Conservation (phyloP, 2,797 vertebrate genomes). For the Fringilla coelebs region DNA sequence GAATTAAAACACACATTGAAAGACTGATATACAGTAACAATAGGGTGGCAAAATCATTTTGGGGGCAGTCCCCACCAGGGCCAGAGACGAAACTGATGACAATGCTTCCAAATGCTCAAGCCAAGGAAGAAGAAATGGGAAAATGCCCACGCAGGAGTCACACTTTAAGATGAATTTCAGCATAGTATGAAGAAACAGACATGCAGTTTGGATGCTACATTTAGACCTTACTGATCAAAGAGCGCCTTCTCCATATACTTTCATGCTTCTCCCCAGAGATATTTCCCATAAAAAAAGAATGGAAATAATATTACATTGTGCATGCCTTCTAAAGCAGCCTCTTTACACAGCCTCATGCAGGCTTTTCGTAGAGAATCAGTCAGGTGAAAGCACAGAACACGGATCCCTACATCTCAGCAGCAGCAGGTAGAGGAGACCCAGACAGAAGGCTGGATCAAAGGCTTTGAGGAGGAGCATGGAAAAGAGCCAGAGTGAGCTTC, state of each 20-base stretch:
- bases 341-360: neutral
- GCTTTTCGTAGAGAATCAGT: neutral
- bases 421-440: slow-evolving; percentile 3
- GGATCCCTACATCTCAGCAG: neutral
- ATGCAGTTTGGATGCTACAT: slow-evolving; percentile 7
- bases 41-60: neutral
- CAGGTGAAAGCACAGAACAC: neutral
- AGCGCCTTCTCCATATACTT: neutral
- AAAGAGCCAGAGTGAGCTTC: neutral
- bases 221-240: slow-evolving; percentile 48
- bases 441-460: neutral
- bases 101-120: neutral
- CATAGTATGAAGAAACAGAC: neutral
- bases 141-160: neutral
- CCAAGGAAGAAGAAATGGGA: neutral
- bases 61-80: neutral
- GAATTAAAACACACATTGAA: neutral
- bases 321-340: slow-evolving; percentile 6
- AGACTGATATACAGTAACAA: neutral
- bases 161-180: neutral
- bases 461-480: neutral
- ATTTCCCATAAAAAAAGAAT: slow-evolving; percentile 34
- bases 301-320: slow-evolving; percentile 20
- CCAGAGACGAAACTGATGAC: neutral
- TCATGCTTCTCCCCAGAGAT: slow-evolving; percentile 36